Evolutionary conservation across 2,888 invertebrate species (phyloP).

Genomic region (Drosophila parthenogenetica): DNA sequence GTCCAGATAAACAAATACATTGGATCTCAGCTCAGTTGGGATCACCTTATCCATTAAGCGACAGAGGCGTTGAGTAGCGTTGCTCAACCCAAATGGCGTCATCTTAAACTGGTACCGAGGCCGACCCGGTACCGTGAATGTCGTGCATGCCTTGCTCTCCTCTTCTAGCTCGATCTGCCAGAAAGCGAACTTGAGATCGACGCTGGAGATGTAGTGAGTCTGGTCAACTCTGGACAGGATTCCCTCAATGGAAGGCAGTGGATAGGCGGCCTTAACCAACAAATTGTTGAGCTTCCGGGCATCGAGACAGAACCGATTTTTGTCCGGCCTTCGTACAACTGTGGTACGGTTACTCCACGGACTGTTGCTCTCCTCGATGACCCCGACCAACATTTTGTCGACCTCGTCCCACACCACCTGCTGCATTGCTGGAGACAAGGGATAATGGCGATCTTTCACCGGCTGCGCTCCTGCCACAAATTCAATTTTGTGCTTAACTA

Average conservation of each 20-base stretch:
- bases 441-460: no score
- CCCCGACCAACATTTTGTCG: background rate
- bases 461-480: no score
- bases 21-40: slow-evolving; percentile 6
- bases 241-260: background rate
- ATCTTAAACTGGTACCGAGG: background rate
- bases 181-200: background rate
- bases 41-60: slow-evolving; percentile 13
- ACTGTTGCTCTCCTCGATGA: slow-evolving; percentile 1
- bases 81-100: slow-evolving; percentile 9
- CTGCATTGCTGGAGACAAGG: background rate
- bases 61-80: slow-evolving; percentile 7
- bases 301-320: background rate
- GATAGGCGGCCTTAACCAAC: background rate
- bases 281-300: background rate
- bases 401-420: background rate
- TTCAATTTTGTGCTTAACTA: no score
- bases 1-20: background rate
- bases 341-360: slow-evolving; percentile 7
- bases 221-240: background rate
- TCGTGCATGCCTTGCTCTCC: slow-evolving; percentile 7
- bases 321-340: background rate
- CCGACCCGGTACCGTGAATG: slow-evolving; percentile 2
- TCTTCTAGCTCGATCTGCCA: slow-evolving; percentile 11
- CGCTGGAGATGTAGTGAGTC: background rate